Percentiles rank a stretch among this genome's conserved stretches.
Evolutionary conservation across 2,797 vertebrate species (phyloP).

Genomic region (Anguilla marmorata): DNA sequence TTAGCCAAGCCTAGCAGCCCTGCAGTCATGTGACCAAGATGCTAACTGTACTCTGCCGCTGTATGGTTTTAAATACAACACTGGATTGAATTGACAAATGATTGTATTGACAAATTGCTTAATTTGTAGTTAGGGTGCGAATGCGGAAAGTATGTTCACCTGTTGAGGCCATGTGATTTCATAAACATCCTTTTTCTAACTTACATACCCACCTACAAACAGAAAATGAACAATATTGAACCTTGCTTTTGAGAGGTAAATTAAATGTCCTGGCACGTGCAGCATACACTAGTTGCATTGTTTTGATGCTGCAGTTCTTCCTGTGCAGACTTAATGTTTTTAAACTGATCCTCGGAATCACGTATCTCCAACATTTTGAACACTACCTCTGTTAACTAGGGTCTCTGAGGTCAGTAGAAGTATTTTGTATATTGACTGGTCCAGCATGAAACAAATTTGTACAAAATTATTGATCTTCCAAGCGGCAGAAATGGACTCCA

Average conservation of each 20-base stretch:
- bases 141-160: background rate
- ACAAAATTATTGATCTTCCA: background rate
- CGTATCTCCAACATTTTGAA: background rate
- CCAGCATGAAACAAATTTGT: background rate
- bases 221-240: background rate
- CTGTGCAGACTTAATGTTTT: background rate
- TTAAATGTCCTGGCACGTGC: background rate
- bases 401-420: background rate
- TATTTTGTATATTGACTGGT: background rate
- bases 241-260: background rate
- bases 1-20: background rate
- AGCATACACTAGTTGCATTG: background rate
- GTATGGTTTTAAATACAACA: background rate
- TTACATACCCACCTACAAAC: background rate
- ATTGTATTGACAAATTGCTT: background rate
- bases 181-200: background rate
- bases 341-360: background rate
- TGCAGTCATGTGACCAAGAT: background rate
- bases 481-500: background rate
- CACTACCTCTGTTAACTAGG: background rate
- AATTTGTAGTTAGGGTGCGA: background rate
- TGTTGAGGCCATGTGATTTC: background rate
- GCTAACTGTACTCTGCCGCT: background rate
- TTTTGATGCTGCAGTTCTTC: background rate
- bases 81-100: background rate